Evolutionary conservation across 2,888 invertebrate species (phyloP).

Genomic region (Thecophora atra): DNA sequence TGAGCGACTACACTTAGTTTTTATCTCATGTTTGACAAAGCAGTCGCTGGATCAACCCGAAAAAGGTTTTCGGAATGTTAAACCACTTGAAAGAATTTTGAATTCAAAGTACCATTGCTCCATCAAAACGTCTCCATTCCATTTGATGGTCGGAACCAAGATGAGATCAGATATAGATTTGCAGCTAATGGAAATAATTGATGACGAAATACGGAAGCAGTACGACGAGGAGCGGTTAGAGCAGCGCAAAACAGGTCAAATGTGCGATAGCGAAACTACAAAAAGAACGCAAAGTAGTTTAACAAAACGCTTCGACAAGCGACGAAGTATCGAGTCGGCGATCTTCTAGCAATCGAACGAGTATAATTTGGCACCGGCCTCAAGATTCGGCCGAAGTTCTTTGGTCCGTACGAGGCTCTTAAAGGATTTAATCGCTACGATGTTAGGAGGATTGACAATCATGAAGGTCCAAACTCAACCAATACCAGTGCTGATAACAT

Average conservation of each 20-base stretch:
- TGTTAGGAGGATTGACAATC: constrained; percentile 50
- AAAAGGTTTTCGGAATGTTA: constrained; percentile 52
- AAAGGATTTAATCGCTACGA: constrained; percentile 54
- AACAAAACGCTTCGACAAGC: constrained; percentile 39
- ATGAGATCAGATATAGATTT: constrained; percentile 25
- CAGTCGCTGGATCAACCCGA: constrained; percentile 37
- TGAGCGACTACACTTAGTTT: constrained; percentile 39
- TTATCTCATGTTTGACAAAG: constrained; percentile 39
- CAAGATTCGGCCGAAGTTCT: constrained; percentile 55
- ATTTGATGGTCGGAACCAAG: constrained; percentile 47
- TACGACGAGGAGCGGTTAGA: constrained; percentile 38
- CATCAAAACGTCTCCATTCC: constrained; percentile 47
- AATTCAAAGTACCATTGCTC: constrained; percentile 46
- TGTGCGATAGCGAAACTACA: constrained; percentile 38
- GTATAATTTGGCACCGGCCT: constrained; percentile 57
- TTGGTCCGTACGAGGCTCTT: constrained; percentile 55
- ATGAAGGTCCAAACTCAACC: constrained; percentile 35
- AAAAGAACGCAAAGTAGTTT: constrained; percentile 40
- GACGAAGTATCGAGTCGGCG: constrained; percentile 40
- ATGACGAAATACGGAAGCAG: constrained; percentile 31
- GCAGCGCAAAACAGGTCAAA: constrained; percentile 34
- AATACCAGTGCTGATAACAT: constrained; percentile 1
- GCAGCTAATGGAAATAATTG: background rate
- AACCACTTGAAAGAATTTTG: constrained; percentile 44
- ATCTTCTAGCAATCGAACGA: constrained; percentile 52